Evolutionary conservation across 2,113 vertebrate species (phyloP), one percentile per base, ranked within the genome.

Genomic region (Brienomyrus longianalis): DNA sequence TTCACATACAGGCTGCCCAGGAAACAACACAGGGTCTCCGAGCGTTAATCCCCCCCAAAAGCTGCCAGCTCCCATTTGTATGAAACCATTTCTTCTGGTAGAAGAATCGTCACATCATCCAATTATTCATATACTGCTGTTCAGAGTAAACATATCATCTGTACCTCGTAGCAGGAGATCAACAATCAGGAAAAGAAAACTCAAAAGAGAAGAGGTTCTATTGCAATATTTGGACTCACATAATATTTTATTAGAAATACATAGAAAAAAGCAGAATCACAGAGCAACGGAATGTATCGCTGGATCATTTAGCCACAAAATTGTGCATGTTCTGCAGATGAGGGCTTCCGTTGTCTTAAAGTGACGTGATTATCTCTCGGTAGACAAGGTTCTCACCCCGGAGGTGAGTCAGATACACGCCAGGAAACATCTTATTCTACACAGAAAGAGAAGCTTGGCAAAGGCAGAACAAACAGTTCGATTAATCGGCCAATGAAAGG

Each of bases 191-290:
- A 15, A 77, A 39, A 80, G 7, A 39, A 39, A 17, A 13, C 62
- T 70, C 10, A 31, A 9, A 70, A 70, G 62, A 27, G 3, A 27
- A 13, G 2, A 80, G 74, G 3, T 77, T 77, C 47, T 47, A 50
- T 50, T 50, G 2, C 23, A 47, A 5, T 85, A 50, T 85, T 50
- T 85, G 31, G 54, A 86, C 15, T 84, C 59, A 66, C 89, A 86
- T 62, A 43, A 89, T 85, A 47, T 90, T 90, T 90, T 90, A 90
- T 90, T 90, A 90, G 52, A 90, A 90, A 90, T 66, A 90, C 83
- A 90, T 90, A 86, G 83, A 90, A 90, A 90, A 90, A 90, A 39
- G 74, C 23, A 90, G 52, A 62, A 84, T 66, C 50, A 47, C 89
- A 90, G 35, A 62, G 54, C 5, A 66, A 90, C 2, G 48, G 39